Evolutionary conservation across 2,888 invertebrate species (phyloP), one percentile per base, ranked within the genome.

Genomic region (Ethmia dodecea): DNA sequence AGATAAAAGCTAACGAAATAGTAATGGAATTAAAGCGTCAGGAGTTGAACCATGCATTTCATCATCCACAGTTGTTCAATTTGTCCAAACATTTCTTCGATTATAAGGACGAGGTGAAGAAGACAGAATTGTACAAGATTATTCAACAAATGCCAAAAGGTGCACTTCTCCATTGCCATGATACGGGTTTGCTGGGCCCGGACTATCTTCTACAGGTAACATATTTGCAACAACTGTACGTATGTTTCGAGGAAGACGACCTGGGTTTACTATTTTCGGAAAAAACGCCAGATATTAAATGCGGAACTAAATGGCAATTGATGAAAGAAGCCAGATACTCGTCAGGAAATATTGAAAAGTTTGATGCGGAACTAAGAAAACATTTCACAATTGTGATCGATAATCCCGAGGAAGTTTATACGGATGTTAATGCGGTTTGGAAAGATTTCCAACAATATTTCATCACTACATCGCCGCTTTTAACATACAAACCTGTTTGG

Each of bases 121-220:
- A 77, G 0, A 91, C 92, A 0, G 65, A 87, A 12, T 81, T 94
- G 0, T 94, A 89, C 56, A 69, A 89, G 45, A 60, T 93, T 1
- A 88, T 95, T 1, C 74, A 88, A 37, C 62, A 63, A 22, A 89
- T 95, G 88, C 95, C 95, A 0, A 95, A 95, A 72, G 95, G 93
- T 0, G 91, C 89, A 0, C 84, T 91, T 0, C 70, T 94, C 1
- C 94, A 94, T 52, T 89, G 88, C 0, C 94, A 94, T 47, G 89
- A 92, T 45, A 89, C 90, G 0, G 90, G 89, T 0, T 55, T 91
- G 1, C 79, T 89, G 15, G 88, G 89, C 15, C 83, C 88, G 0
- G 89, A 91, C 39, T 92, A 88, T 45, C 62, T 92, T 0, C 55
- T 92, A 0, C 75, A 88, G 28, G 51, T 93, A 9, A 93, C 92